A percentile compares a stretch with the other conserved stretches of the same genome.
Evolutionary conservation across 1,140 invertebrate species (phyloP).

Genomic region (Lysiphlebus fabarum): DNA sequence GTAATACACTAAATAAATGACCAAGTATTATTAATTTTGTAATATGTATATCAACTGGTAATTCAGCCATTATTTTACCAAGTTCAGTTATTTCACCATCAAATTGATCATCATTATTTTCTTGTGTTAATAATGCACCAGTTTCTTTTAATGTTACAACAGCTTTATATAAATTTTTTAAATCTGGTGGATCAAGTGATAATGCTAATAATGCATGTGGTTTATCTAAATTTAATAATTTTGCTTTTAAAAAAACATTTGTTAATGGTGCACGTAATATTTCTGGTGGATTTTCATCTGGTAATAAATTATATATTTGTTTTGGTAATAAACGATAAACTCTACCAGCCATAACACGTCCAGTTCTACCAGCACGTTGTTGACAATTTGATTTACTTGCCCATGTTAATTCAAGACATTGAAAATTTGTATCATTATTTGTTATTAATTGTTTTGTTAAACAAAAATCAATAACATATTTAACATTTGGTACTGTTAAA

Average conservation of each 20-base stretch:
- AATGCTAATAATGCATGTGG: constrained; percentile 79
- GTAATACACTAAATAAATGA: constrained; percentile 79
- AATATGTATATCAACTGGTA: constrained; percentile 81
- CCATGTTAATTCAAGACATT: constrained; percentile 77
- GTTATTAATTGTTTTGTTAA: constrained; percentile 79
- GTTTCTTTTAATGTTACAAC: constrained; percentile 83
- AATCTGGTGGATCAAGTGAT: constrained; percentile 83
- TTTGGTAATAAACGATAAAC: constrained; percentile 82
- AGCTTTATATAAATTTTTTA: constrained; percentile 76
- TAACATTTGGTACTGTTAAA: constrained; percentile 90
- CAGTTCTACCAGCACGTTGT: constrained; percentile 87
- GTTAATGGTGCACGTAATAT: constrained; percentile 80
- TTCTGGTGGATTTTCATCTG: constrained; percentile 67
- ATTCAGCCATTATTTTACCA: constrained; percentile 74
- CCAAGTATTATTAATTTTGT: constrained; percentile 86
- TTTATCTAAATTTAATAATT: constrained; percentile 79
- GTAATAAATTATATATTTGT: constrained; percentile 67
- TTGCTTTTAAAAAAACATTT: constrained; percentile 78
- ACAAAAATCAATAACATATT: constrained; percentile 96
- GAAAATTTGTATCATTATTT: constrained; percentile 75
- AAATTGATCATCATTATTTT: constrained; percentile 44
- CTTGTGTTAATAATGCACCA: constrained; percentile 62
- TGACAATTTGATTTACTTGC: constrained; percentile 85
- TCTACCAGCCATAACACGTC: constrained; percentile 78
- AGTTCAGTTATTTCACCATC: constrained; percentile 91